Evolutionary conservation across 2,797 vertebrate genomes (phyloP), one percentile per base, ranked within the genome.

Genomic region (Pempheris klunzingeri): DNA sequence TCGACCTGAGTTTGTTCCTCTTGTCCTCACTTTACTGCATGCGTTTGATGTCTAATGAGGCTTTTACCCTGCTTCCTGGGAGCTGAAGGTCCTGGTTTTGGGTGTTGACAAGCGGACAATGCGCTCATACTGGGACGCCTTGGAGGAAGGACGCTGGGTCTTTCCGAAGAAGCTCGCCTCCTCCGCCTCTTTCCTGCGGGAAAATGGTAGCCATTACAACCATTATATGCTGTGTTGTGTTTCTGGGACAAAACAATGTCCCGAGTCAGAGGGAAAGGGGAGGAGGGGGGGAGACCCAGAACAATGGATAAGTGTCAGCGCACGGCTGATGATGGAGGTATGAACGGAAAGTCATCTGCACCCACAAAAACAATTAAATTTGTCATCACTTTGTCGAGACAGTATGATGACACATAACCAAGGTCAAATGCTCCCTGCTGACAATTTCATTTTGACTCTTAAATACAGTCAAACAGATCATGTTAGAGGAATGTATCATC

Each of bases 91-190:
- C 46, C 87, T 77, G 46, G 22, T 30, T 83, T 43, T 93, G 38
- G 91, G 93, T n/a, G 92, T 87, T 0, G 94, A 92, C 72, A 95
- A 62, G 26, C 88, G 88, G 68, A 83, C 64, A 41, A 87, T 80
- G 62, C 78, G 83, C 62, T 93, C 69, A 0, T 89, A 89, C 81
- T 84, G 90, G 17, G 70, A 72, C 3, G 74, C 53, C 52, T 36
- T 65, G 47, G 85, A 90, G 79, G 86, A 88, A 87, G 89, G 77
- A 74, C 26, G 65, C 38, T 9, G 55, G 30, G 59, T 87, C 77
- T 87, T 94, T 83, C 85, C 91, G 72, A 54, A 79, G 80, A 63
- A 77, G 53, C 63, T 76, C n/a, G 11, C 80, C 64, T 75, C 86
- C 49, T 38, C 83, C 73, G 81, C 76, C 59, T 66, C 71, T 59